phyloP scores from a whole-genome alignment of 35 echinoderm and acorn worm genomes.

The Eucidaris tribuloides region DNA sequence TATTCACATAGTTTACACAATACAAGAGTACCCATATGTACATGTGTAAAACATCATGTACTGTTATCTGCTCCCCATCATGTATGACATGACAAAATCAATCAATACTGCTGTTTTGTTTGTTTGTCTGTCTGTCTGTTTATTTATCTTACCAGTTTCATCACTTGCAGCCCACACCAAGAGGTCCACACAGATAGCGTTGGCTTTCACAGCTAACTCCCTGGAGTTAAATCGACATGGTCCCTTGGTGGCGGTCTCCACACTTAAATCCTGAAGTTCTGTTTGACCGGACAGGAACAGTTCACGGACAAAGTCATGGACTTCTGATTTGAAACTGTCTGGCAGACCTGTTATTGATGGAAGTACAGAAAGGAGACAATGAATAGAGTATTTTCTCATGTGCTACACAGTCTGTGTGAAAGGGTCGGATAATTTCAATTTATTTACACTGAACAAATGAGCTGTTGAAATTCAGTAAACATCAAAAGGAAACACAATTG shows the following conservation, averaged over 20 bases:
- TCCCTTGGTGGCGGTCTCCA: constrained; percentile 60
- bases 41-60: too few relatives aligned
- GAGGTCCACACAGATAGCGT: constrained; percentile 81
- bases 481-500: background rate
- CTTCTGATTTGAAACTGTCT: constrained; percentile 51
- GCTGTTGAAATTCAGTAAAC: background rate
- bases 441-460: background rate
- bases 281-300: constrained; percentile 80
- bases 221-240: constrained; percentile 79
- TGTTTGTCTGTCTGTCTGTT: too few relatives aligned
- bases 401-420: background rate
- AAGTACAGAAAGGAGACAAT: background rate
- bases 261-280: constrained; percentile 68
- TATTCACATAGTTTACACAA: too few relatives aligned
- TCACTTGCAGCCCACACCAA: constrained; percentile 83
- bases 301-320: constrained; percentile 72
- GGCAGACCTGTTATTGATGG: constrained; percentile 63
- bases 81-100: too few relatives aligned
- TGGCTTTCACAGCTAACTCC: constrained; percentile 64
- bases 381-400: background rate
- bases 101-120: too few relatives aligned
- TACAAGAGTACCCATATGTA: too few relatives aligned
- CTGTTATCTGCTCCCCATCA: too few relatives aligned
- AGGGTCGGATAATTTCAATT: background rate
- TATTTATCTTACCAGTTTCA: constrained; percentile 83